phyloP scores from a whole-genome alignment of 2,888 invertebrate species.

The Chorisops tibialis region DNA sequence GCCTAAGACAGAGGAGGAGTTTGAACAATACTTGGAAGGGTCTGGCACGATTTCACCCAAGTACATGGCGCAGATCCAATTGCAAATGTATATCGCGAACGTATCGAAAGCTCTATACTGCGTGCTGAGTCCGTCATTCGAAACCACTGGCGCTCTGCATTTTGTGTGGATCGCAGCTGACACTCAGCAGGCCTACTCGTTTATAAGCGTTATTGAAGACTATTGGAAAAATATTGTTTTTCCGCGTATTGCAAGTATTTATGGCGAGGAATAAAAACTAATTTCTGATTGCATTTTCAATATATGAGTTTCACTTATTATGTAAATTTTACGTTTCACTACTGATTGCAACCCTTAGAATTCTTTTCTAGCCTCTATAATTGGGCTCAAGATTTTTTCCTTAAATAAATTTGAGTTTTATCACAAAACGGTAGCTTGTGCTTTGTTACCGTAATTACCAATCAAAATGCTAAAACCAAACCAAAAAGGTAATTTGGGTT shows the following conservation, averaged over 20 bases:
- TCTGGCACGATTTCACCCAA: constrained; percentile 49
- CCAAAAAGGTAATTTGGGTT: no score
- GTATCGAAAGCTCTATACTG: constrained; percentile 50
- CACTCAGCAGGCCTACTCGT: constrained; percentile 46
- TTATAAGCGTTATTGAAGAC: constrained; percentile 46
- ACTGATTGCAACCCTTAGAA: no score
- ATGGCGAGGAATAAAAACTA: constrained; percentile 38
- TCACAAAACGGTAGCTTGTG: no score
- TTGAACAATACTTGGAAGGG: constrained; percentile 49
- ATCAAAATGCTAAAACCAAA: no score
- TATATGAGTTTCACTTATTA: no score
- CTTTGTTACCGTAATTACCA: no score
- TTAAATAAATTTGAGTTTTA: no score
- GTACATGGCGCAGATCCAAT: constrained; percentile 51
- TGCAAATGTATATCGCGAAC: constrained; percentile 51
- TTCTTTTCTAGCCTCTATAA: no score
- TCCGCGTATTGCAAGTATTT: constrained; percentile 45
- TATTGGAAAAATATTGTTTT: constrained; percentile 48
- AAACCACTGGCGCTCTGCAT: constrained; percentile 48
- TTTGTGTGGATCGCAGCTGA: constrained; percentile 52
- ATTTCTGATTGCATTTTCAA: no score
- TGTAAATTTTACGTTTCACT: no score
- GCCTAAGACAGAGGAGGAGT: constrained; percentile 51
- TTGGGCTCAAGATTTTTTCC: no score
- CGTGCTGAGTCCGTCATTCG: constrained; percentile 50